Base-by-base conservation (phyloP, 1,140 invertebrate species). In the Cyclargus thomasi region DNA sequence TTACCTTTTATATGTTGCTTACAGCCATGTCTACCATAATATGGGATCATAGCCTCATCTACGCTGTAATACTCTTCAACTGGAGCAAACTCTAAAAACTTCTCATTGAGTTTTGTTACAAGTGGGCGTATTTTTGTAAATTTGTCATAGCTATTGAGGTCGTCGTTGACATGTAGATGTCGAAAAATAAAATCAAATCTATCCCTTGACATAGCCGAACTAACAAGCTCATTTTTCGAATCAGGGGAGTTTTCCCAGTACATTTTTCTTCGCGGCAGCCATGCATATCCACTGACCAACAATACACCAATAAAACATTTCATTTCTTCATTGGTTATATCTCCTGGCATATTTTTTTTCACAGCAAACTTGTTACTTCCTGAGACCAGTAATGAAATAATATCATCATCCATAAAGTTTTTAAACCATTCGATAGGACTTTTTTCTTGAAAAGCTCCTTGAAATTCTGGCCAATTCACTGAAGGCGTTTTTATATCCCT, bases 281-380 rank as follows among this genome's bases (percentile, higher is more conserved):
- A 74, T 75, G 72, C 68, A 77, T 81, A 79, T 73, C 77, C 77
- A 74, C 73, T 75, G 71, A 79, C 71, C 69, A 81, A 77, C 68
- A 81, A 74, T 73, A 81, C 78, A 67, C 77, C 78, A 68, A 81
- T 77, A 71, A 80, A 79, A 77, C 76, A 80, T 76, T 82, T 82
- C 76, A 82, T 80, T 68, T 82, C 80, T 73, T 78, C 72, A 76
- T 71, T 74, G 68, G 72, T 79, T 76, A 81, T 75, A 72, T 78
- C 72, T 72, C 74, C 74, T 71, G 73, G 70, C 67, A 74, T 67
- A 77, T 81, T 79, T 67, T 78, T 79, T 78, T 79, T 76, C 69
- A 75, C 68, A 71, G 74, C 72, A 78, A 78, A 79, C 73, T 75
- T 75, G 74, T 81, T 79, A 64, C 69, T 80, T 67, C 75, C 71